Evolutionary conservation across 2,797 vertebrate genomes (phyloP), one percentile per base, ranked within the genome.

Genomic region (Salmo trutta): DNA sequence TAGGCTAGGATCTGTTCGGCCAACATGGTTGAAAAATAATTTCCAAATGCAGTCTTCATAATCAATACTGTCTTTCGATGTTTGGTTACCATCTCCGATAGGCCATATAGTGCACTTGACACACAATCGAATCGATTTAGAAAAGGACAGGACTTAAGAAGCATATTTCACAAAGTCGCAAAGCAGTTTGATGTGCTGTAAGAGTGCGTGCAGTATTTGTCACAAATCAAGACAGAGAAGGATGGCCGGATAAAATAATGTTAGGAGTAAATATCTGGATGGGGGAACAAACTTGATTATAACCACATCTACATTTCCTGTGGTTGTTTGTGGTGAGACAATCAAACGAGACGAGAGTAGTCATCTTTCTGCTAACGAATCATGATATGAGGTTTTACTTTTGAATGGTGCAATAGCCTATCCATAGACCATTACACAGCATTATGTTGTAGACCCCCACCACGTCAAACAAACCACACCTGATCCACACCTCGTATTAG

Each of bases 361-460:
- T 33, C 5, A 68, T 15, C 5, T n/a, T 12, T 69, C 15, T 31
- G 5, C 33, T 8, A 72, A 72, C 21, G 21, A 10, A 10, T 21
- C 56, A 59, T 59, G 15, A 7, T 29, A 17, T 14, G 8, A 66
- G 64, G 15, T 67, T 8, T 8, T 29, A 54, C 41, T 10, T 76
- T 62, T 62, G 64, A 77, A 79, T 80, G 81, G 78, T 75, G 79
- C 77, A 83, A 72, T 84, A 77, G 8, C 19, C 41, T 27, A 24
- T 21, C 36, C 21, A 52, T 82, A 82, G 77, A 81, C 78, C 81
- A 77, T 87, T 87, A 84, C 81, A 84, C 82, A 84, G 86, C 86
- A 87, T 79, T 65, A 53, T 56, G 24, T 65, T 47, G 10, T 71
- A 66, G 64, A 66, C 41, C 70, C 47, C n/a, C 12, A 52, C 21